Evolutionary conservation across 2,797 vertebrate genomes (phyloP).

Genomic region (Takifugu rubripes): DNA sequence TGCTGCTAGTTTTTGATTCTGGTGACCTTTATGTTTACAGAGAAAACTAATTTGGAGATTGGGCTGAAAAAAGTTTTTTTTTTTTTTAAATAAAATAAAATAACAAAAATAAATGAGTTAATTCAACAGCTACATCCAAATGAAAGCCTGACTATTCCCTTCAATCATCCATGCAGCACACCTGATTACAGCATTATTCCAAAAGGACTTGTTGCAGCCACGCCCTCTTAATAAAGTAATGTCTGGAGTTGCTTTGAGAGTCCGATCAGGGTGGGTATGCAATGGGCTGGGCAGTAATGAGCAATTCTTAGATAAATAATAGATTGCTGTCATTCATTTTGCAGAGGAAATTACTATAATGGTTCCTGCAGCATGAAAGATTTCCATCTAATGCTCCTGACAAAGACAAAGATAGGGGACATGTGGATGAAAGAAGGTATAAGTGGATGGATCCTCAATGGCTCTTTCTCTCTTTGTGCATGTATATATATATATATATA

Average conservation of each 20-base stretch:
- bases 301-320: slow-evolving; percentile 80
- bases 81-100: too few species aligned
- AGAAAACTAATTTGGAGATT: background rate
- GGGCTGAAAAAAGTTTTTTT: too few species aligned
- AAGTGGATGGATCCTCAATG: slow-evolving; percentile 53
- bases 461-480: background rate
- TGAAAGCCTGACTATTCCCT: background rate
- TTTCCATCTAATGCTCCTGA: slow-evolving; percentile 73
- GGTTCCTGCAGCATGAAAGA: slow-evolving; percentile 73
- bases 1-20: slow-evolving; percentile 1
- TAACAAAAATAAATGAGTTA: too few species aligned
- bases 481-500: background rate
- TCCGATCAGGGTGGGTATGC: slow-evolving; percentile 62
- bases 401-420: slow-evolving; percentile 60
- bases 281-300: slow-evolving; percentile 69
- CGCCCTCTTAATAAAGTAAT: slow-evolving; percentile 69
- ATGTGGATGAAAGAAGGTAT: slow-evolving; percentile 48
- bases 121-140: too few species aligned
- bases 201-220: slow-evolving; percentile 46
- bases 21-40: slow-evolving; percentile 1
- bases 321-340: slow-evolving; percentile 78
- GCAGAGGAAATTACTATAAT: slow-evolving; percentile 82
- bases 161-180: slow-evolving; percentile 41
- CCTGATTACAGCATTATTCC: slow-evolving; percentile 54
- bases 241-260: slow-evolving; percentile 67